Evolutionary conservation across 2,888 invertebrate genomes (phyloP), one percentile per base, ranked within the genome.

Genomic region (Colletes collaris): DNA sequence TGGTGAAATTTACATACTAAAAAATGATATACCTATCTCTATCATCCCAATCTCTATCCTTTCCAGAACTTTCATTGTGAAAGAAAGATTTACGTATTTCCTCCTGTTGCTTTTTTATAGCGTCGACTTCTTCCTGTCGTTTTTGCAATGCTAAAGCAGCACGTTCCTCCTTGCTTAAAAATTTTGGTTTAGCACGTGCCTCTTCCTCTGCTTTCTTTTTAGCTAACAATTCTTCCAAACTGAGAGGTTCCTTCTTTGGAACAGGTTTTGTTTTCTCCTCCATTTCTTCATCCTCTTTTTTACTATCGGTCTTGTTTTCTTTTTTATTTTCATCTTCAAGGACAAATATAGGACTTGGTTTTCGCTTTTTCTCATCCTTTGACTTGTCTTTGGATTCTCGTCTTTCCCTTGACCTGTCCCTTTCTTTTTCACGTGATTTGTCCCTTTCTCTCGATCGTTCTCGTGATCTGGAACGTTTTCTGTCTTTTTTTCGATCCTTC

Each of bases 121-220:
- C 96, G 52, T 97, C 97, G 0, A 98, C 97, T 93, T 98, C 97
- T 91, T 98, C 97, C 90, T 98, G 97, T 0, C 99, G 95, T 66
- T 97, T 95, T 90, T 97, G 96, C 16, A 99, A 89, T 0, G 99
- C 99, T 89, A 98, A 95, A 0, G 96, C 96, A 0, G 96, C 97
- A 88, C 99, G 95, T 92, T 99, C 98, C 92, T 99, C 99, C 94
- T 99, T 99, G 0, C 98, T 97, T 52, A 99, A 94, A 92, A 99
- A 99, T 46, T 98, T 98, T 0, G 99, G 99, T 94, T 99, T 99
- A 87, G 98, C 97, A 67, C 97, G 95, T 1, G 97, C 98, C 89
- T 97, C 97, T 92, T 99, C 98, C 91, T 99, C 99, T 0, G 98
- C 98, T 91, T 99, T 99, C 92, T 99, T 99, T 93, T 98, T 99